Evolutionary conservation across 2,113 vertebrate genomes (phyloP).

Genomic region (Oncorhynchus gorbuscha): DNA sequence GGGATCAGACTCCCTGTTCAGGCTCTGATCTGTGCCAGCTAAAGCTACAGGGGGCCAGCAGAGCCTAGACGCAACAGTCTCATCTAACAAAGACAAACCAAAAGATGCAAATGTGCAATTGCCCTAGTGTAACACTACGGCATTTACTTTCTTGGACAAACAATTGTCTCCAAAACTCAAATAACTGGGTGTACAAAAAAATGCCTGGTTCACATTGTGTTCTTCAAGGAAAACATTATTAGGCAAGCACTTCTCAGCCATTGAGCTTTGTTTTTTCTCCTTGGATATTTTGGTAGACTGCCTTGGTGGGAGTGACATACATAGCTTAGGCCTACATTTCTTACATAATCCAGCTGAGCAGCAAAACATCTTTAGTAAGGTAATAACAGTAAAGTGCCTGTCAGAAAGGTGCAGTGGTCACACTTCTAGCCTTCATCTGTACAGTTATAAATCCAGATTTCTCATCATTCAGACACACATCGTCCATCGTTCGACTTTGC

Average conservation of each 20-base stretch:
- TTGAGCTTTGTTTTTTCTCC: too few species aligned
- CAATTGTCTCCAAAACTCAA: neutral
- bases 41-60: neutral
- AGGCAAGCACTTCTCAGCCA: too few species aligned
- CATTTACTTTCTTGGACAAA: too few species aligned
- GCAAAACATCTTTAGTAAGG: neutral
- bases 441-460: neutral
- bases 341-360: slow-evolving; percentile 1
- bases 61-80: neutral
- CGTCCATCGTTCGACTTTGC: slow-evolving; percentile 21
- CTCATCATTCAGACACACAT: neutral
- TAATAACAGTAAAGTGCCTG: neutral
- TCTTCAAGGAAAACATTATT: neutral
- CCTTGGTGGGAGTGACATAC: neutral
- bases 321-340: slow-evolving; percentile 9
- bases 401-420: neutral
- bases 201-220: neutral
- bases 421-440: neutral
- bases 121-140: too few species aligned
- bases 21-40: neutral
- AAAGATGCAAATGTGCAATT: neutral
- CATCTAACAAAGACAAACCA: neutral
- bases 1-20: neutral
- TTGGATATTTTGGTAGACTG: too few species aligned
- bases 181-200: too few species aligned